Percentiles rank a stretch among this genome's conserved stretches.
These are phyloP conservation scores for Rostrhamus sociabilis DNA, from an alignment of 2,797 vertebrate species.

Conservation along the genomic window DNA sequence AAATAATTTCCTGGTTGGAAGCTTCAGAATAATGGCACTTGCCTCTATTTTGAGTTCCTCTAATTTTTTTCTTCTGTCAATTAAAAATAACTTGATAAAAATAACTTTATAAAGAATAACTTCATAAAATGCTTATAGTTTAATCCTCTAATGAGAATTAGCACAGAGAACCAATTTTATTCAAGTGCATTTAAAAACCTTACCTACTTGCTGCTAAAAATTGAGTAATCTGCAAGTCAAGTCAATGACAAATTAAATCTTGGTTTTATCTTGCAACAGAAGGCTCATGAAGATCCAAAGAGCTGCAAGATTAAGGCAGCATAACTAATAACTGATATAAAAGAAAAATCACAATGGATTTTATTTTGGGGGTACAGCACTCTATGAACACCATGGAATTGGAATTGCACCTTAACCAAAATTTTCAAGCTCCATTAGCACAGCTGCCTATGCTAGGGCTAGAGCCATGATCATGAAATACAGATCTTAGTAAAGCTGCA, in stretches of 20 bases:
- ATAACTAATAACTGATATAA: neutral
- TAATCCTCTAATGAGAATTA: constrained; percentile 57
- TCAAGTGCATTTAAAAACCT: constrained; percentile 28
- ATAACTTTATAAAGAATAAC: constrained; percentile 5
- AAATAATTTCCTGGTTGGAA: constrained; percentile 50
- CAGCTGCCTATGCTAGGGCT: neutral
- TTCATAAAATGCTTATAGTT: constrained; percentile 20
- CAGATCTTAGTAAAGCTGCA: neutral
- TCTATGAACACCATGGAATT: neutral
- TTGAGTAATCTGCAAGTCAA: constrained; percentile 27
- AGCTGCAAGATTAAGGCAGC: neutral
- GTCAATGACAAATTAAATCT: constrained; percentile 33
- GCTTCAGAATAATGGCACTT: constrained; percentile 20
- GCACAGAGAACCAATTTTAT: neutral
- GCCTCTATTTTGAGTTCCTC: neutral
- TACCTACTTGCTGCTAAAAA: constrained; percentile 38
- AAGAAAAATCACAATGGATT: neutral
- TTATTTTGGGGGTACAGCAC: rapidly evolving
- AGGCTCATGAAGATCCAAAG: neutral
- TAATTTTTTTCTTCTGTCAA: neutral
- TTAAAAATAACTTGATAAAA: constrained; percentile 45
- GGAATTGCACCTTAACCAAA: neutral
- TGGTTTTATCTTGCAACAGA: constrained; percentile 8
- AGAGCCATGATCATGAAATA: neutral
- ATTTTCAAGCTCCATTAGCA: neutral